These are phyloP conservation scores for Trypoxylon attenuatum DNA, from an alignment of 2,888 invertebrate genomes.

Conservation along the genomic window DNA sequence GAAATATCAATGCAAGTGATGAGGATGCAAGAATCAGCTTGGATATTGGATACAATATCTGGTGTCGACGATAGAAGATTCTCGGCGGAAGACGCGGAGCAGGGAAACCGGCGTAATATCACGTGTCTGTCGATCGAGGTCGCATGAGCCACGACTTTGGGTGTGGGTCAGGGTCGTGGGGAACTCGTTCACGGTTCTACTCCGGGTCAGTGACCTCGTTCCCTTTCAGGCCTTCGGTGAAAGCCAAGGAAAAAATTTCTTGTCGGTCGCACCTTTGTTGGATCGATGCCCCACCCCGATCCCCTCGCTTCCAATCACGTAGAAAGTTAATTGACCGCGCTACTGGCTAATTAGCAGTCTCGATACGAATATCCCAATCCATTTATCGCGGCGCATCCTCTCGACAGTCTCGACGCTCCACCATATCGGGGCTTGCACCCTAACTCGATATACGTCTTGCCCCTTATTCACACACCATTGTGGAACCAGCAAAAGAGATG, in stretches of 20 bases:
- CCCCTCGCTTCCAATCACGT: conserved; percentile 34
- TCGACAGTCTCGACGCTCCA: neutral
- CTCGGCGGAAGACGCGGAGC: neutral
- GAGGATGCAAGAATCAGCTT: too few relatives aligned
- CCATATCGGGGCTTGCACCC: too few relatives aligned
- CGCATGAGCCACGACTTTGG: conserved; percentile 32
- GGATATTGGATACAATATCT: too few relatives aligned
- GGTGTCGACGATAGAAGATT: too few relatives aligned
- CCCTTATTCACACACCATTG: too few relatives aligned
- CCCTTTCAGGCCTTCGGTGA: conserved; percentile 54
- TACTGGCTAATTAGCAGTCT: conserved; percentile 23
- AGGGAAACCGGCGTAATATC: neutral
- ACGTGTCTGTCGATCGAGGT: conserved; percentile 18
- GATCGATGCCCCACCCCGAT: conserved; percentile 13
- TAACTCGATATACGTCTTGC: too few relatives aligned
- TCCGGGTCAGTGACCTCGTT: conserved; percentile 69
- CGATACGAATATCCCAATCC: neutral
- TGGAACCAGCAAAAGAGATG: too few relatives aligned
- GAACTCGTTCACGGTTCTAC: conserved; percentile 41
- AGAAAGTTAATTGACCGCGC: conserved; percentile 53
- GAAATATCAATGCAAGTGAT: too few relatives aligned
- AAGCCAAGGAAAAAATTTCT: conserved; percentile 54
- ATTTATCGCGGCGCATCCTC: neutral
- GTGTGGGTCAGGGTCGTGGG: conserved; percentile 67
- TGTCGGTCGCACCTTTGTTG: conserved; percentile 52